Percentiles rank a stretch among this genome's conserved stretches.
phyloP scores from a whole-genome alignment of 1,140 invertebrate genomes.

The Helicorthomorpha holstii region DNA sequence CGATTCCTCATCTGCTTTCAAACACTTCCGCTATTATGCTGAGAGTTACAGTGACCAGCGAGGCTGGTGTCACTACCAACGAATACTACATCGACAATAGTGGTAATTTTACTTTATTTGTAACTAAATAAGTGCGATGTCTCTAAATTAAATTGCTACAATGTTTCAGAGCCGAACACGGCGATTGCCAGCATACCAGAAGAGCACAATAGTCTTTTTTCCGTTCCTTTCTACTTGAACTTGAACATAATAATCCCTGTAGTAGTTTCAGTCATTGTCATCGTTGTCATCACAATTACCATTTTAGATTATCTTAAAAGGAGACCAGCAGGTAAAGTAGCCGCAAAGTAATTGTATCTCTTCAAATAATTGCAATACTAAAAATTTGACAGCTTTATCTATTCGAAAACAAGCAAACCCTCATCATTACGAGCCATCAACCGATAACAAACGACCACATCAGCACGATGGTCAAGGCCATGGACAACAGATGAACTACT shows the following conservation, averaged over 20 bases:
- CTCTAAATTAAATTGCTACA: too few relatives aligned
- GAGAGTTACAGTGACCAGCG: background rate
- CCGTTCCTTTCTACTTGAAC: conserved; percentile 6
- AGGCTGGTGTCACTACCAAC: background rate
- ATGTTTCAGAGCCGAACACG: too few relatives aligned
- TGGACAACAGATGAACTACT: too few relatives aligned
- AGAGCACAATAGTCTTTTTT: background rate
- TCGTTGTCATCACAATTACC: background rate
- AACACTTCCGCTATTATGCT: background rate
- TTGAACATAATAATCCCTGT: conserved; percentile 5
- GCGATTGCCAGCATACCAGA: background rate
- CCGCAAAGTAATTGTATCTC: too few relatives aligned
- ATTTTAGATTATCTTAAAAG: background rate
- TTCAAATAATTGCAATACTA: background rate
- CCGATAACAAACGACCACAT: too few relatives aligned
- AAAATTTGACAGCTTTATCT: background rate
- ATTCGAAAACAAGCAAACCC: background rate
- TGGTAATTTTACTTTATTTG: too few relatives aligned
- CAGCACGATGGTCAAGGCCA: too few relatives aligned
- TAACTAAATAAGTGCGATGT: too few relatives aligned
- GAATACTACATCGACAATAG: background rate
- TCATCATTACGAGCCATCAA: too few relatives aligned
- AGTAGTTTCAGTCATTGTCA: background rate
- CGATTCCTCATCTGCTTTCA: background rate
- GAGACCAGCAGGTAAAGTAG: too few relatives aligned